phyloP scores from a whole-genome alignment of 2,797 vertebrate species.

The Cryptoblepharus egeriae region DNA sequence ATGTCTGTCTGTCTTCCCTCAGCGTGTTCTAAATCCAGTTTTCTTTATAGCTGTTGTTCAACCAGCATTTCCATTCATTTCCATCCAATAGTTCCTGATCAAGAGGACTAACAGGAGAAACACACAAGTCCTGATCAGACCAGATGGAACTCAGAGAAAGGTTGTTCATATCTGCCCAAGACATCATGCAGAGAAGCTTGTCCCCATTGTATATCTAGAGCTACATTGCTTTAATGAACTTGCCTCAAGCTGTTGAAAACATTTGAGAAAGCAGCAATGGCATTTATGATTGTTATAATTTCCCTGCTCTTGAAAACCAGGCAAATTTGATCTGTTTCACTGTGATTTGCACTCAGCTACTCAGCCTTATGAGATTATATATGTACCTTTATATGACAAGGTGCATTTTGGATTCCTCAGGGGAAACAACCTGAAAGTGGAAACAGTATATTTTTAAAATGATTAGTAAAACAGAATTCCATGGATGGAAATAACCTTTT shows the following conservation, averaged over 20 bases:
- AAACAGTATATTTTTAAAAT: constrained; percentile 14
- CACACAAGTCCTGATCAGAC: constrained; percentile 27
- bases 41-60: constrained; percentile 54
- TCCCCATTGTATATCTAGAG: constrained; percentile 39
- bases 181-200: constrained; percentile 25
- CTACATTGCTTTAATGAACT: constrained; percentile 61
- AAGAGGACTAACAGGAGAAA: constrained; percentile 50
- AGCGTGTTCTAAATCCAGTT: background rate
- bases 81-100: constrained; percentile 54
- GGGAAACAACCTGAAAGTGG: background rate
- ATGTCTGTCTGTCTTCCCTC: background rate
- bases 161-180: constrained; percentile 45
- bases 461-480: constrained; percentile 21
- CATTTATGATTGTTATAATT: constrained; percentile 58
- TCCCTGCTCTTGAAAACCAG: constrained; percentile 47
- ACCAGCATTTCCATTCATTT: constrained; percentile 50
- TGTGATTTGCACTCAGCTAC: constrained; percentile 35
- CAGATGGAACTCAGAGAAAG: constrained; percentile 36
- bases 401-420: constrained; percentile 19
- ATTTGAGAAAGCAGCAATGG: constrained; percentile 45
- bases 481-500: background rate
- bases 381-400: background rate
- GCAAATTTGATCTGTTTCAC: constrained; percentile 29
- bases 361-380: constrained; percentile 12
- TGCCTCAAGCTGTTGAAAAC: constrained; percentile 47